These are phyloP conservation scores for Polyergus mexicanus DNA, from an alignment of 1,140 invertebrate genomes.

Conservation along the genomic window DNA sequence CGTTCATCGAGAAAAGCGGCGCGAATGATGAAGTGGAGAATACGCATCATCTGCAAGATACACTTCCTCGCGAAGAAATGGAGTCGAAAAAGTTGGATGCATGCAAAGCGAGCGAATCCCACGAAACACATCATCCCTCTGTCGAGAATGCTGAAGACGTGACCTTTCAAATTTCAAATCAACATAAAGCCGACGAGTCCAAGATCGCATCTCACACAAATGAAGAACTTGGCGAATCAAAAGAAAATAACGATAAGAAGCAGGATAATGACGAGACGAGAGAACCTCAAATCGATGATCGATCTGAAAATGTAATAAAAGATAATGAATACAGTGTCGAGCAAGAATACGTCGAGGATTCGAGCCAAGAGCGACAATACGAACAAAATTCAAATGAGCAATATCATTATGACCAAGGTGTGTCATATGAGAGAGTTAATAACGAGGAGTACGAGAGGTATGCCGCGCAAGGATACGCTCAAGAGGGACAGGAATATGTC, in stretches of 20 bases:
- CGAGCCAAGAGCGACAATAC: conserved; percentile 36
- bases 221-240: neutral
- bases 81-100: neutral
- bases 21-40: neutral
- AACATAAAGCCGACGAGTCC: neutral
- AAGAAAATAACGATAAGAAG: neutral
- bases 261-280: conserved; percentile 4
- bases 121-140: neutral
- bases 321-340: conserved; percentile 2
- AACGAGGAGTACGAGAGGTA: conserved; percentile 50
- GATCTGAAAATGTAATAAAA: neutral
- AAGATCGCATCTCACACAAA: neutral
- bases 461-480: conserved; percentile 36
- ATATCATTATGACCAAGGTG: conserved; percentile 57
- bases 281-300: neutral
- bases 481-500: conserved; percentile 59
- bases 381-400: conserved; percentile 58
- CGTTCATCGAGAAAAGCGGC: conserved; percentile 1
- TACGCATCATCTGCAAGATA: neutral
- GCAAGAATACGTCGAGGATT: conserved; percentile 23
- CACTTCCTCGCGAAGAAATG: neutral
- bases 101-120: neutral
- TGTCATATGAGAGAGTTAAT: conserved; percentile 28
- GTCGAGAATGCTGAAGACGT: neutral
- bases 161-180: neutral